Evolutionary conservation across 1,140 invertebrate species (phyloP).

Genomic region (Pseudomyrmex dendroicus): DNA sequence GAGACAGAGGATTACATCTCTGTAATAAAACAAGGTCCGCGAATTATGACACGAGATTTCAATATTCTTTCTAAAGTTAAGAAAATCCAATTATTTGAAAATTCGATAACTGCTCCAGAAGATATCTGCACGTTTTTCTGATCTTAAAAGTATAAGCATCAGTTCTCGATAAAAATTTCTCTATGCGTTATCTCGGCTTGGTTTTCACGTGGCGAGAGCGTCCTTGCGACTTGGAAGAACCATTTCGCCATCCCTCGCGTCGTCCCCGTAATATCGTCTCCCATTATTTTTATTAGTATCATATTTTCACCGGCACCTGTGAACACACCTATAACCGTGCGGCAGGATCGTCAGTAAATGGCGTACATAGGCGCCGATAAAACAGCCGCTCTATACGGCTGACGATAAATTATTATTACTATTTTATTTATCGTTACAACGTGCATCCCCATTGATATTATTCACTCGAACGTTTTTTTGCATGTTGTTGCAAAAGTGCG

Average conservation of each 20-base stretch:
- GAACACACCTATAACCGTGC: slow-evolving; percentile 74
- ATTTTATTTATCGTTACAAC: slow-evolving; percentile 72
- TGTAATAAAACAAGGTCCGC: no score
- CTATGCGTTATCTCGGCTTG: slow-evolving; percentile 27
- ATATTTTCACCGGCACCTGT: slow-evolving; percentile 78
- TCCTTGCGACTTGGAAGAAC: slow-evolving; percentile 28
- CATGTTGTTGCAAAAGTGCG: background rate
- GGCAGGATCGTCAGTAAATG: slow-evolving; percentile 68
- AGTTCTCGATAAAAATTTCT: slow-evolving; percentile 26
- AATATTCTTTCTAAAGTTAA: no score
- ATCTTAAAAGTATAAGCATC: slow-evolving; percentile 37
- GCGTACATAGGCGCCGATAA: slow-evolving; percentile 74
- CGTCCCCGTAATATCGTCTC: slow-evolving; percentile 65
- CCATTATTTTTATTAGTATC: slow-evolving; percentile 81
- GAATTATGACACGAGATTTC: no score
- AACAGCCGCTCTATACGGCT: slow-evolving; percentile 64
- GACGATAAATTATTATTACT: slow-evolving; percentile 76
- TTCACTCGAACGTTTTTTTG: slow-evolving; percentile 34
- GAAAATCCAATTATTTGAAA: no score
- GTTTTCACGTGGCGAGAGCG: slow-evolving; percentile 16
- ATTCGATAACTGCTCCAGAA: no score
- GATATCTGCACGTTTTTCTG: slow-evolving; percentile 13
- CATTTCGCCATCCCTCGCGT: slow-evolving; percentile 20
- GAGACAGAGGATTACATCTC: background rate
- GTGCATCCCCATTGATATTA: slow-evolving; percentile 41